Evolutionary conservation across 2,113 vertebrate species (phyloP), one percentile per base, ranked within the genome.

Genomic region (Chelonoidis abingdonii): DNA sequence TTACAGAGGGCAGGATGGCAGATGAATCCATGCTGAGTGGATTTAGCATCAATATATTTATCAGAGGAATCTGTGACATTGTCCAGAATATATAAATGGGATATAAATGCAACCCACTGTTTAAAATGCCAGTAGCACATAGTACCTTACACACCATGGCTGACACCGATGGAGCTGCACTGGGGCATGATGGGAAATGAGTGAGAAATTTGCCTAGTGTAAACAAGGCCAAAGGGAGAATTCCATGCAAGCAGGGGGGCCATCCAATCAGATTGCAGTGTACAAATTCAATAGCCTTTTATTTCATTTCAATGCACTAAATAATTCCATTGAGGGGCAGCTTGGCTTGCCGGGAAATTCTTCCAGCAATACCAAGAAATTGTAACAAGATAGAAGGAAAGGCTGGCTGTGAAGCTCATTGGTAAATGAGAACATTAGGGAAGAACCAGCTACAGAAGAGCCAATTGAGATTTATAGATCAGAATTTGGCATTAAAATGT

Each of bases 381-480:
- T 22, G 29, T 38, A 24, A 50, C 44, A 9, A 72, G 24, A 22
- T 54, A 76, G 16, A 59, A 76, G 80, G 16, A 59, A 82, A 80
- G n/a, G 44, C n/a, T 13, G 27, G 53, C 69, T 59, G 27, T 41
- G 44, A 62, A 93, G 52, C 50, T 93, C 62, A 81, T 82, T 89
- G 65, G 83, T 78, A 80, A 84, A 87, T 69, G 69, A 87, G 50
- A 90, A 87, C 50, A 79, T 80, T 80, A 72, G 41, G 21, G 41
- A 47, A 65, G 56, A 80, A 84, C 80, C 85, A 93, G 65, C 88
- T 41, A 50, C 22, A 38, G n/a, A 72, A 93, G 93, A 97, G 5
- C 1, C 4, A 3, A 11, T 3, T 4, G 47, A 94, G 88, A 93
- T 90, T 90, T 90, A 86, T 83, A 84, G 83, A 13, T 81, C 0